A percentile compares a stretch with the other conserved stretches of the same genome.
Conservation (phyloP, 2,888 invertebrate genomes). For the Oscheius myriophilus region DNA sequence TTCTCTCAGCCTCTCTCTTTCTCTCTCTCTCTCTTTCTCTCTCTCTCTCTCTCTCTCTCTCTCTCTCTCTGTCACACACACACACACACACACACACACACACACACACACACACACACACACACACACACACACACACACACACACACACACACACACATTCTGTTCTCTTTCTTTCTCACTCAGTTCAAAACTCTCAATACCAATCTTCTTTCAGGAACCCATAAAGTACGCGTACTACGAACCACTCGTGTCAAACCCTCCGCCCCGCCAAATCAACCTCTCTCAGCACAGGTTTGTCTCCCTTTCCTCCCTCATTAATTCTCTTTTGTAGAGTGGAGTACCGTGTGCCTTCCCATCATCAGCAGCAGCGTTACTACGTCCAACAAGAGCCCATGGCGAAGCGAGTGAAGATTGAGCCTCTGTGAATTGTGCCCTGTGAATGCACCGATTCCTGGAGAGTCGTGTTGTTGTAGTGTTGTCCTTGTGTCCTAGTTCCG, state of each 20-base stretch:
- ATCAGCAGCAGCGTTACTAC: slow-evolving; percentile 12
- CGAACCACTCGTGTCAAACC: slow-evolving; percentile 9
- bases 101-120: no score
- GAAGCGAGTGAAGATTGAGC: slow-evolving; percentile 23
- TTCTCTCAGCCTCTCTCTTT: background rate
- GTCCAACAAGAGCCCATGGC: slow-evolving; percentile 15
- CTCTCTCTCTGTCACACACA: no score
- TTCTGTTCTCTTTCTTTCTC: no score
- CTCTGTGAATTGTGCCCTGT: slow-evolving; percentile 5
- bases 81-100: no score
- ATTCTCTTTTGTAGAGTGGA: background rate
- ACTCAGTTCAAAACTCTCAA: no score
- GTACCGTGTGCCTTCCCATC: background rate
- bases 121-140: no score
- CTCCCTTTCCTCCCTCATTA: background rate
- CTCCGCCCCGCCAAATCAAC: slow-evolving; percentile 7
- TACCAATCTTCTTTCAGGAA: background rate
- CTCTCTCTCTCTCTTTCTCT: no score
- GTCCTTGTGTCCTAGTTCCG: slow-evolving; percentile 2
- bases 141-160: no score
- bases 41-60: no score
- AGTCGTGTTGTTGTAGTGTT: no score
- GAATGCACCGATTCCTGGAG: no score
- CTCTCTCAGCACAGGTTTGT: slow-evolving; percentile 10
- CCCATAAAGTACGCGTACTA: slow-evolving; percentile 20